These are phyloP conservation scores for Diarsia brunnea DNA, from an alignment of 2,888 invertebrate species.

Conservation along the genomic window DNA sequence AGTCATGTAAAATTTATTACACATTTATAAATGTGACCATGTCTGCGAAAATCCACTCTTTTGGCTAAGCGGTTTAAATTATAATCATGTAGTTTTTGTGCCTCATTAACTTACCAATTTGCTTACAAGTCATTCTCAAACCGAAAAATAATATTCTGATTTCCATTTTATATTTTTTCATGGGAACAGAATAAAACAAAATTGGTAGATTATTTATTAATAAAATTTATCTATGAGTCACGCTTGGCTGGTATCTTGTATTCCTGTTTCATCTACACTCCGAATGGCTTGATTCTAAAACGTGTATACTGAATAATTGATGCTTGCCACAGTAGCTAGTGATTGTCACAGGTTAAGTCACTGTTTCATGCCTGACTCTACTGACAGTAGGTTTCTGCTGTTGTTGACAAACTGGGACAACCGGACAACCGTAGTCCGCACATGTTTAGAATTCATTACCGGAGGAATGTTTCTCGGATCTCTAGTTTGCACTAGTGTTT, in stretches of 20 bases:
- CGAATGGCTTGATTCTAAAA: background rate
- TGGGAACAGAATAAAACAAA: background rate
- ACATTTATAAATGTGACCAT: no score
- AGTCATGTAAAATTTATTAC: constrained; percentile 20
- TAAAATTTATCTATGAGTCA: background rate
- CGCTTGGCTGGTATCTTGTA: background rate
- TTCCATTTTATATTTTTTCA: background rate
- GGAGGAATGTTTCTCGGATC: background rate
- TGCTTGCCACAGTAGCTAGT: background rate
- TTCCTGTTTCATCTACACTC: background rate
- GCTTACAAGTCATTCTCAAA: background rate
- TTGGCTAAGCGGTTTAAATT: no score
- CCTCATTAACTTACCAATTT: background rate
- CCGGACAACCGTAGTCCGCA: constrained; percentile 9
- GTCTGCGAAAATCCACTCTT: no score
- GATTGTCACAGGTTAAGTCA: background rate
- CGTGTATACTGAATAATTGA: background rate
- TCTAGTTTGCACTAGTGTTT: constrained; percentile 5
- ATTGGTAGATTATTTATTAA: no score
- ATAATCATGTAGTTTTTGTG: background rate
- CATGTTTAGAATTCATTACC: constrained; percentile 50
- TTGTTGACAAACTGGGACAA: constrained; percentile 32
- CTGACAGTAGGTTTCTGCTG: constrained; percentile 4
- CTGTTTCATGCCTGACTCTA: constrained; percentile 29
- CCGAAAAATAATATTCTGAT: background rate